phyloP scores from a whole-genome alignment of 2,113 vertebrate genomes.

The Pteronura brasiliensis region DNA sequence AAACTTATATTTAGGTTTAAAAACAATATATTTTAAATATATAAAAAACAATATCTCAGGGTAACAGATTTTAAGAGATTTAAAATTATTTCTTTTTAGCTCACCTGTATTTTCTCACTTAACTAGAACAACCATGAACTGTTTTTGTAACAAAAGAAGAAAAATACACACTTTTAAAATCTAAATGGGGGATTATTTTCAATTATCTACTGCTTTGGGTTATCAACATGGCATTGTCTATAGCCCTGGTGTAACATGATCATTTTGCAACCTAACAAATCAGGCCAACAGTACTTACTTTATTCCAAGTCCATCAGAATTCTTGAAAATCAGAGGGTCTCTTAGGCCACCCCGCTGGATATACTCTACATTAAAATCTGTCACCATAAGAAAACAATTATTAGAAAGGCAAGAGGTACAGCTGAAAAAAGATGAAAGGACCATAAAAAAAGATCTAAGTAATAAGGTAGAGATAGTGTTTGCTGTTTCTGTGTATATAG shows the following conservation, averaged over 20 bases:
- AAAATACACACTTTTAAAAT: neutral
- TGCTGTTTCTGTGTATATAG: neutral
- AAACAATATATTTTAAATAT: conserved; percentile 9
- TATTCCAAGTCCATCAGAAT: conserved; percentile 93
- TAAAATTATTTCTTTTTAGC: conserved; percentile 18
- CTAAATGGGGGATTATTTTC: neutral
- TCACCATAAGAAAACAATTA: conserved; percentile 31
- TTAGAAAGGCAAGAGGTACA: conserved; percentile 43
- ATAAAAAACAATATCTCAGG: conserved; percentile 3
- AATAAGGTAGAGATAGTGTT: neutral
- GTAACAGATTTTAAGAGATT: neutral
- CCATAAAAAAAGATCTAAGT: neutral
- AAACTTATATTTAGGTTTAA: conserved; percentile 10
- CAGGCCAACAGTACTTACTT: conserved; percentile 84
- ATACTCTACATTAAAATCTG: conserved; percentile 98
- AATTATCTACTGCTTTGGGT: neutral
- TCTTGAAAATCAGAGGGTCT: conserved; percentile 95
- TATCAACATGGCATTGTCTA: neutral
- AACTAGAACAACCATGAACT: neutral
- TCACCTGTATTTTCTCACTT: conserved; percentile 38
- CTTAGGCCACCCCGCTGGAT: conserved; percentile 96
- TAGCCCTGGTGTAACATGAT: neutral
- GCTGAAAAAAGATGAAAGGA: neutral
- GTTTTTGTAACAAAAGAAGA: neutral
- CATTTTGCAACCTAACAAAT: neutral